Evolutionary conservation across 2,888 invertebrate genomes (phyloP).

Genomic region (Synanthedon vespiformis): DNA sequence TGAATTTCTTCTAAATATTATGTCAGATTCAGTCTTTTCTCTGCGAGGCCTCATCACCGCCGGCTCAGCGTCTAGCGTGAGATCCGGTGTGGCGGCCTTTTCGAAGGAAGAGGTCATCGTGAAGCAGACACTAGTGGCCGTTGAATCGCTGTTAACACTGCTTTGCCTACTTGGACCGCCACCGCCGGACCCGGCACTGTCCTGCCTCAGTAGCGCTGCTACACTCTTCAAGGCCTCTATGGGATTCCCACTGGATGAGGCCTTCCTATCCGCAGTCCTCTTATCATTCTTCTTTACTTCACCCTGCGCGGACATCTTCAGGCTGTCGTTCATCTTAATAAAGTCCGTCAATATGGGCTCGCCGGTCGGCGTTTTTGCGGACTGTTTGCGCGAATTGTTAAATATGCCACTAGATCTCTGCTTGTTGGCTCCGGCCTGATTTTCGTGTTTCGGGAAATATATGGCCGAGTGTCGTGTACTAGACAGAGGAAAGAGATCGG

Average conservation of each 20-base stretch:
- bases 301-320: constrained; percentile 55
- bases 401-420: constrained; percentile 78
- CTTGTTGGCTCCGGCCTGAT: constrained; percentile 51
- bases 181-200: constrained; percentile 38
- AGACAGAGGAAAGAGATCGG: constrained; percentile 83
- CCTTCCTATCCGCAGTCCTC: constrained; percentile 31
- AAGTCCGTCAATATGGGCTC: constrained; percentile 81
- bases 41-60: constrained; percentile 76
- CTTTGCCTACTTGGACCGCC: constrained; percentile 59
- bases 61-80: constrained; percentile 40
- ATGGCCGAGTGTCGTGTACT: constrained; percentile 81
- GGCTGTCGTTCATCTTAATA: constrained; percentile 67
- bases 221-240: constrained; percentile 58
- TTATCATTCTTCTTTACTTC: constrained; percentile 45
- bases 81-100: constrained; percentile 45
- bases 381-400: constrained; percentile 74
- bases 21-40: constrained; percentile 91
- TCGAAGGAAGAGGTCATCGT: constrained; percentile 43
- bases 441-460: constrained; percentile 71
- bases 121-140: constrained; percentile 52
- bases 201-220: constrained; percentile 53
- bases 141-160: constrained; percentile 55
- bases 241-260: constrained; percentile 36
- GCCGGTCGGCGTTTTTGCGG: constrained; percentile 60
- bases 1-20: constrained; percentile 76